phyloP scores from a whole-genome alignment of 1,140 invertebrate species.

The Gryllus bimaculatus region DNA sequence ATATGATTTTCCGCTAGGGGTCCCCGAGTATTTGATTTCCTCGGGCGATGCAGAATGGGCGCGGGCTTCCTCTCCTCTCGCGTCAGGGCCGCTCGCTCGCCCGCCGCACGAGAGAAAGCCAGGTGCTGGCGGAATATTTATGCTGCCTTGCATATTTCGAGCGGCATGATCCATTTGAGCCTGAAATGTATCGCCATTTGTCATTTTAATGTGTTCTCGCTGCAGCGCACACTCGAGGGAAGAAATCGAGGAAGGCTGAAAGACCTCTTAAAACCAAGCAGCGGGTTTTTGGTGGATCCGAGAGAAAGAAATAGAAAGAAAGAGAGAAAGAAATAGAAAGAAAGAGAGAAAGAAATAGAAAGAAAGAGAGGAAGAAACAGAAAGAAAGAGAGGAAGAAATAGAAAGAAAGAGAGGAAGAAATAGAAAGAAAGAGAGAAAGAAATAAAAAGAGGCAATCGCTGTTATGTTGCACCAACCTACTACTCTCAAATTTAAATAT shows the following conservation, averaged over 20 bases:
- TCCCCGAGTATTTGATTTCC: constrained; percentile 20
- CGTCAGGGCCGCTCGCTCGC: neutral
- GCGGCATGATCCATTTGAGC: constrained; percentile 23
- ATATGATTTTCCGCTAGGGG: constrained; percentile 21
- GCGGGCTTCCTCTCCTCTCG: neutral
- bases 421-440: too few species aligned
- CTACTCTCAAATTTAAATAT: too few species aligned
- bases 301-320: neutral
- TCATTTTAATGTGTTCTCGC: constrained; percentile 22
- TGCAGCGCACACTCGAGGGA: neutral
- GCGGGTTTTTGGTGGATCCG: neutral
- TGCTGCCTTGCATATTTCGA: constrained; percentile 21
- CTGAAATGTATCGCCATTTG: constrained; percentile 23
- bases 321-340: too few species aligned
- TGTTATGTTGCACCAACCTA: too few species aligned
- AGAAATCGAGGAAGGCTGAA: neutral
- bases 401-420: neutral
- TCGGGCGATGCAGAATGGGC: constrained; percentile 9
- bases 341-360: too few species aligned
- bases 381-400: neutral
- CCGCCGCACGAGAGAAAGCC: neutral
- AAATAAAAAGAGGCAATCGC: too few species aligned
- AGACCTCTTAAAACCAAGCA: constrained; percentile 11
- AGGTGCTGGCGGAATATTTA: constrained; percentile 21
- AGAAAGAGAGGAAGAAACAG: too few species aligned